Evolutionary conservation across 2,888 invertebrate species (phyloP), one percentile per base, ranked within the genome.

Genomic region (Protophormia terraenovae): DNA sequence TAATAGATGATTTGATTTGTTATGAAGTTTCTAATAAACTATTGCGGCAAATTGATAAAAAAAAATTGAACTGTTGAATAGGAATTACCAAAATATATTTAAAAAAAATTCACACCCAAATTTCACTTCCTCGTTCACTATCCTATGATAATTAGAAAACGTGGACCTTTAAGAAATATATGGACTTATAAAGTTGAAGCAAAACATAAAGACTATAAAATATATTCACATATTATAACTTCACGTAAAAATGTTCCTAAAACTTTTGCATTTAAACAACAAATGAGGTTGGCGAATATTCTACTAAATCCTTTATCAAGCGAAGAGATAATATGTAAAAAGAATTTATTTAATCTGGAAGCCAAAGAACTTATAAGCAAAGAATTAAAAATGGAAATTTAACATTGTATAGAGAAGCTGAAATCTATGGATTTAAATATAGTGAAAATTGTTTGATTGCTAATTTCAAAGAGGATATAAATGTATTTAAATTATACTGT

Each of bases 101-200:
- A 67, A 16, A 50, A 67, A 67, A 27, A 41, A 3, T 19, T 50
- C 8, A 67, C 67, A 3, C 50, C 47, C 10, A 67, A 67, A 72
- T 53, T 66, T 6, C 27, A 60, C 62, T 27, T 58, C 14, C 55
- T 78, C 19, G 8, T 41, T 3, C 77, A 58, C 27, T 67, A 77
- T 45, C 16, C 10, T 19, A 50, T 1, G 19, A 22, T 50, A 19
- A 50, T 50, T 19, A 5, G 19, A 19, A 16, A 50, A 27, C 27
- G 10, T 1, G 55, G 55, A 7, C 55, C 50, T 5, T 50, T 50
- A 10, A 16, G 50, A 19, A 16, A 50, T 3, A 8, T 50, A 50
- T 50, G 50, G 50, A 50, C 2, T 19, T 50, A 8, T 50, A 50
- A 19, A 22, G 16, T 16, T 50, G 50, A 50, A 50, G 50, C 50